Percentiles rank a stretch among this genome's conserved stretches.
These are phyloP conservation scores for Cydia strobilella DNA, from an alignment of 1,140 invertebrate species.

Conservation along the genomic window DNA sequence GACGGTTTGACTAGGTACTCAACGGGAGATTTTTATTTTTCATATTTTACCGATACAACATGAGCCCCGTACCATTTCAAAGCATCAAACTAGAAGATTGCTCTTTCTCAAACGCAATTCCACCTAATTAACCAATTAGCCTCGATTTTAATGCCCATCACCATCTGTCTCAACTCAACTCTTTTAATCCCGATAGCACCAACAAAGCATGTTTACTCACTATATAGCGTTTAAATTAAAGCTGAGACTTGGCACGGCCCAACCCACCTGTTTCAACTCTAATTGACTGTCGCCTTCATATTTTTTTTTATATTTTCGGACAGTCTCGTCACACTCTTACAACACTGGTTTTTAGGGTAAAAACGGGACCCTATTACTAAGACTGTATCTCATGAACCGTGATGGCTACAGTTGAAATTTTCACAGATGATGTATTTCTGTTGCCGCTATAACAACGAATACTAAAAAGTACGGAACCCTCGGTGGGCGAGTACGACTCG, in stretches of 20 bases:
- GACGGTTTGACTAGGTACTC: too few relatives aligned
- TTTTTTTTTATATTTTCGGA: conserved; percentile 25
- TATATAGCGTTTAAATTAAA: background rate
- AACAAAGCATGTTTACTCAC: background rate
- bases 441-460: too few relatives aligned
- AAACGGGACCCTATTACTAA: too few relatives aligned
- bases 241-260: conserved; percentile 7
- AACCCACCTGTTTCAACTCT: conserved; percentile 18
- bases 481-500: too few relatives aligned
- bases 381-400: too few relatives aligned
- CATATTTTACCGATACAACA: too few relatives aligned
- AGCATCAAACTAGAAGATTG: background rate
- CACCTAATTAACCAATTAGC: background rate
- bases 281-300: conserved; percentile 21
- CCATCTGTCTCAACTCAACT: background rate
- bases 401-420: too few relatives aligned
- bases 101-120: background rate
- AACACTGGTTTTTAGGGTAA: background rate
- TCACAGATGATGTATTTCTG: too few relatives aligned
- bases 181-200: background rate
- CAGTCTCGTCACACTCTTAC: conserved; percentile 5
- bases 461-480: too few relatives aligned
- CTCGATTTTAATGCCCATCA: background rate
- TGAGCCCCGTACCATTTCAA: background rate
- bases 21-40: too few relatives aligned